A percentile compares a stretch with the other conserved stretches of the same genome.
phyloP scores from a whole-genome alignment of 1,140 invertebrate species.

The Chionoecetes opilio region DNA sequence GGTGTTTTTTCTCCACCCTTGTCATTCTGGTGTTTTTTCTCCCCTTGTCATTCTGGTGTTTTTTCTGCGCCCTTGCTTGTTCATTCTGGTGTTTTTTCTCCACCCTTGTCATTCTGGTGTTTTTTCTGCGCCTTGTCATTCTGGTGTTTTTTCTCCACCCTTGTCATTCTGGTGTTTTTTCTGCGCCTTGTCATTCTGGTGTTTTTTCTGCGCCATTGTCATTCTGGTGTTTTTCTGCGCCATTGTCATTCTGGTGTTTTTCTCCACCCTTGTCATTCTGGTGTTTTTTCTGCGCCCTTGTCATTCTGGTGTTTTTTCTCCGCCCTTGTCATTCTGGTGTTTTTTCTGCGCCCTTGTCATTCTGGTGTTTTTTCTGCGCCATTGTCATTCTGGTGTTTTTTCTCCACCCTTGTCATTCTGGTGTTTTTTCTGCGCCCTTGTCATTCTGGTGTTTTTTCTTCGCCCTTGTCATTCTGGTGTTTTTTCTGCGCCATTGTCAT shows the following conservation, averaged over 20 bases:
- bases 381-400: not conserved
- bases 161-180: not conserved
- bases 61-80: too few relatives aligned
- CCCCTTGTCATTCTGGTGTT: too few relatives aligned
- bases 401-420: not conserved
- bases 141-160: too few relatives aligned
- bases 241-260: not conserved
- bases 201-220: not conserved
- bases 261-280: not conserved
- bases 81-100: too few relatives aligned
- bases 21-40: too few relatives aligned
- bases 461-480: too few relatives aligned
- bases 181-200: not conserved
- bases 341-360: not conserved
- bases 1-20: too few relatives aligned
- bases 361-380: not conserved
- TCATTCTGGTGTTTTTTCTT: not conserved
- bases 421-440: not conserved
- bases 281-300: not conserved
- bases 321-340: not conserved
- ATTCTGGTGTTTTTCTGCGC: too few relatives aligned
- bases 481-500: not conserved
- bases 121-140: too few relatives aligned
- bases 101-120: too few relatives aligned
- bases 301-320: not conserved